Conservation (phyloP, 1,140 invertebrate species). For the Reticulitermes speratus region DNA sequence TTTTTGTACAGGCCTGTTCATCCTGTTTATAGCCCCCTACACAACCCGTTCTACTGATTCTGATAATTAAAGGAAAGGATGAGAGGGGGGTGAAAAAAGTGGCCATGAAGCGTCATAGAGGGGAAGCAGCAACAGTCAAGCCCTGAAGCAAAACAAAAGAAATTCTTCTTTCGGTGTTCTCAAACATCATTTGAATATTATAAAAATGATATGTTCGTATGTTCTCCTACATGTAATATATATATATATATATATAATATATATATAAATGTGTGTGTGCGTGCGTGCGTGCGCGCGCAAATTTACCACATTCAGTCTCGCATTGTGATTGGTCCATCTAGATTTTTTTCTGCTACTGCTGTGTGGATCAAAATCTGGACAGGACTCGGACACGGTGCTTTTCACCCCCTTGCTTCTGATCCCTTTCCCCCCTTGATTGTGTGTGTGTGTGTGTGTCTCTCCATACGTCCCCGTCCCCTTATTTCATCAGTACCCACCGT, state of each 20-base stretch:
- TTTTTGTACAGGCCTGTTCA: conserved; percentile 15
- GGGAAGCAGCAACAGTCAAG: not conserved
- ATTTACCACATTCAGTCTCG: not conserved
- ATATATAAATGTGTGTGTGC: too few species aligned
- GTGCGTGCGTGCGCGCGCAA: not conserved
- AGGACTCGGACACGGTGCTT: not conserved
- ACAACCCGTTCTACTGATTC: not conserved
- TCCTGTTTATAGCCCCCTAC: not conserved
- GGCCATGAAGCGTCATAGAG: not conserved
- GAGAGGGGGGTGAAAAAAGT: not conserved
- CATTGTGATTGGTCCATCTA: not conserved
- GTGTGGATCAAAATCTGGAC: not conserved
- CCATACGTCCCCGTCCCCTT: too few species aligned
- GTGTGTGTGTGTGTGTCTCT: too few species aligned
- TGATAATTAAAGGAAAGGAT: not conserved
- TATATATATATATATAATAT: too few species aligned
- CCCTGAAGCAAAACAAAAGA: not conserved
- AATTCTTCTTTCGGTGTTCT: not conserved
- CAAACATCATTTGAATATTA: not conserved
- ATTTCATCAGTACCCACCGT: not conserved
- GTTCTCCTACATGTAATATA: too few species aligned
- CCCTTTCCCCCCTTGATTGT: not conserved
- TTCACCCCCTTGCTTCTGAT: not conserved
- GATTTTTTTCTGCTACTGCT: not conserved
- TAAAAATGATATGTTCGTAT: not conserved